Evolutionary conservation across 53 echinoderm and acorn worm genomes (phyloP).

Genomic region (Zoroaster sp.): DNA sequence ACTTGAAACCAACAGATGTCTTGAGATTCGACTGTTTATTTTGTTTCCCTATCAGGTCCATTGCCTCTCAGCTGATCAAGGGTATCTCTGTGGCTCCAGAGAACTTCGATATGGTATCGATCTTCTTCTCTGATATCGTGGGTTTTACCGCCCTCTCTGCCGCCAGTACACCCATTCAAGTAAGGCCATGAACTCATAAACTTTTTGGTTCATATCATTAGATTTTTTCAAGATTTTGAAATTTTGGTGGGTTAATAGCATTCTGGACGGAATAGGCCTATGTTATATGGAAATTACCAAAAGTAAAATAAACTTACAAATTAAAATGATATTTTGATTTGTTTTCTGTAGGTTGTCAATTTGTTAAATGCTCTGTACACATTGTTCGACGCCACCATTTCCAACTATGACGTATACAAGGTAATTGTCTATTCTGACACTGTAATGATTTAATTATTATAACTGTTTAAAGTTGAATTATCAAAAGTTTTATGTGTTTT

Average conservation of each 20-base stretch:
- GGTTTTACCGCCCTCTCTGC: conserved; percentile 98
- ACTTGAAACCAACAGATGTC: no score
- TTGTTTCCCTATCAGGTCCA: conserved; percentile 67
- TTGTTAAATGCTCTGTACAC: conserved; percentile 95
- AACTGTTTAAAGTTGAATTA: not conserved
- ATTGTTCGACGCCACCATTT: conserved; percentile 91
- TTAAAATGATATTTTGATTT: no score
- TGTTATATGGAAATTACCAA: no score
- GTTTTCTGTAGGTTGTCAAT: conserved; percentile 81
- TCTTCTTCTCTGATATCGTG: conserved; percentile 97
- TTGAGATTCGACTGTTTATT: no score
- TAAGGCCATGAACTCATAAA: conserved; percentile 22
- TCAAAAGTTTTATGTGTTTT: not conserved
- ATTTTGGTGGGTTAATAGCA: no score
- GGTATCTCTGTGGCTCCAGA: conserved; percentile 95
- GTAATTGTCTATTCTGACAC: conserved; percentile 23
- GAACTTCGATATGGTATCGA: conserved; percentile 89
- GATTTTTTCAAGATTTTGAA: no score
- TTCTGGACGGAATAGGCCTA: no score
- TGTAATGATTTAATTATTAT: not conserved
- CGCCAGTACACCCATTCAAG: conserved; percentile 97
- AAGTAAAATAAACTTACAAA: no score
- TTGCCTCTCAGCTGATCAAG: conserved; percentile 96
- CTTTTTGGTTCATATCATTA: no score
- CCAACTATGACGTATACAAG: conserved; percentile 99